Percentiles rank a stretch among this genome's conserved stretches.
Evolutionary conservation across 1,140 invertebrate genomes (phyloP).

Genomic region (Drosophila nigrodunni): DNA sequence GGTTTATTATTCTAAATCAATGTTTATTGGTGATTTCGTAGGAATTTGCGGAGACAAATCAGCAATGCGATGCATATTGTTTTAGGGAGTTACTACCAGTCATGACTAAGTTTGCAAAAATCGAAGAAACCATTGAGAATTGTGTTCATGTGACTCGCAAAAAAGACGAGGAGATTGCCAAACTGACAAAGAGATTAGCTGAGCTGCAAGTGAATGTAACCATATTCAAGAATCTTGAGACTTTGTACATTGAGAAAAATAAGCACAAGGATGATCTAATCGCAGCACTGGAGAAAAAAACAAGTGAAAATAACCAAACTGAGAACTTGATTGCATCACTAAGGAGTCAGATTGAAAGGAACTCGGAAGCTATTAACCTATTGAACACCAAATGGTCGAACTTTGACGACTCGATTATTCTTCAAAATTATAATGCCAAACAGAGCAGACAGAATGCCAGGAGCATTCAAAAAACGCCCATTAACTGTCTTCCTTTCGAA

Average conservation of each 20-base stretch:
- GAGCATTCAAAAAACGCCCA: not conserved
- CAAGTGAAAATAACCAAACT: not conserved
- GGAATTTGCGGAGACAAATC: not conserved
- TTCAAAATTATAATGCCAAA: not conserved
- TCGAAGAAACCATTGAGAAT: not conserved
- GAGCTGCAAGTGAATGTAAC: not conserved
- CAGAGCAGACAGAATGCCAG: not conserved
- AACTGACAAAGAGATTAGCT: not conserved
- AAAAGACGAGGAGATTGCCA: not conserved
- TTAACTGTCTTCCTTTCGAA: constrained; percentile 5
- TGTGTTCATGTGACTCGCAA: not conserved
- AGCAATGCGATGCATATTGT: not conserved
- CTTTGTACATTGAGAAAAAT: not conserved
- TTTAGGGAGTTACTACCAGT: not conserved
- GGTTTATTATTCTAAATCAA: not conserved
- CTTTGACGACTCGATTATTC: not conserved
- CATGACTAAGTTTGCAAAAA: not conserved
- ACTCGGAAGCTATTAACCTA: not conserved
- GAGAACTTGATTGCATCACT: not conserved
- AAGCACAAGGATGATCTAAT: constrained; percentile 4
- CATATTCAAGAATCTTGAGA: not conserved
- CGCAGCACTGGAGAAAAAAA: not conserved
- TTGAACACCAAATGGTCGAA: not conserved
- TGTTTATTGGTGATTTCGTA: not conserved
- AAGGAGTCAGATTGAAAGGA: not conserved